phyloP scores from a whole-genome alignment of 2,797 vertebrate genomes.

The Acanthornis magna region DNA sequence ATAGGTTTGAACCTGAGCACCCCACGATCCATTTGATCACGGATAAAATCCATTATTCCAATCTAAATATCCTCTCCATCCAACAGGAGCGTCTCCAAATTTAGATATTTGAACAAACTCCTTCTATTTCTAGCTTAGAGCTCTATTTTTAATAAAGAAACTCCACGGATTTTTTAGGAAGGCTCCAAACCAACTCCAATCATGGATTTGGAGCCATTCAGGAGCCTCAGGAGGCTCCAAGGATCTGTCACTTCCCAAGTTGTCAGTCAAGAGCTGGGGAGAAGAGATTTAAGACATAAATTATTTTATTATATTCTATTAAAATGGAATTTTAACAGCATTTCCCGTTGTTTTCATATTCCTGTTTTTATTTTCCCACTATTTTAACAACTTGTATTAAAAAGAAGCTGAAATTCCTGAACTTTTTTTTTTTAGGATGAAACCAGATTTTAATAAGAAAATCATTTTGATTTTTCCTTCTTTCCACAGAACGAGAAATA shows the following conservation, averaged over 20 bases:
- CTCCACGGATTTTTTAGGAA: not conserved
- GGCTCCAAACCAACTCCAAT: not conserved
- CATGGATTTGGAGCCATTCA: too few species aligned
- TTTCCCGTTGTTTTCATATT: not conserved
- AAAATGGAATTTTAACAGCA: not conserved
- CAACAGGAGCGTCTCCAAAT: not conserved
- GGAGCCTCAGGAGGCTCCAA: not conserved
- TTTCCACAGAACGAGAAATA: not conserved
- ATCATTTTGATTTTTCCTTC: not conserved
- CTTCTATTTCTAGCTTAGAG: not conserved
- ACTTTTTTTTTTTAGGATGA: not conserved
- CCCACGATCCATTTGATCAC: too few species aligned
- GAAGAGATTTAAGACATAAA: not conserved
- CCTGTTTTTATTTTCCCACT: not conserved
- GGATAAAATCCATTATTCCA: not conserved
- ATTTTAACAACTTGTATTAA: not conserved
- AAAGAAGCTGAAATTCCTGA: not conserved
- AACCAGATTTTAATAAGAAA: not conserved
- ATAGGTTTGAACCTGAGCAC: too few species aligned
- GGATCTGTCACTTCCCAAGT: accelerated
- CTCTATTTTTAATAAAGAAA: not conserved
- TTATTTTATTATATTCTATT: not conserved
- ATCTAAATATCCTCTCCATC: too few species aligned
- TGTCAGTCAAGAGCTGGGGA: too few species aligned
- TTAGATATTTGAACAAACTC: too few species aligned